A percentile compares a stretch with the other conserved stretches of the same genome.
phyloP scores from a whole-genome alignment of 2,888 invertebrate species.

The Drosophila koepferae region DNA sequence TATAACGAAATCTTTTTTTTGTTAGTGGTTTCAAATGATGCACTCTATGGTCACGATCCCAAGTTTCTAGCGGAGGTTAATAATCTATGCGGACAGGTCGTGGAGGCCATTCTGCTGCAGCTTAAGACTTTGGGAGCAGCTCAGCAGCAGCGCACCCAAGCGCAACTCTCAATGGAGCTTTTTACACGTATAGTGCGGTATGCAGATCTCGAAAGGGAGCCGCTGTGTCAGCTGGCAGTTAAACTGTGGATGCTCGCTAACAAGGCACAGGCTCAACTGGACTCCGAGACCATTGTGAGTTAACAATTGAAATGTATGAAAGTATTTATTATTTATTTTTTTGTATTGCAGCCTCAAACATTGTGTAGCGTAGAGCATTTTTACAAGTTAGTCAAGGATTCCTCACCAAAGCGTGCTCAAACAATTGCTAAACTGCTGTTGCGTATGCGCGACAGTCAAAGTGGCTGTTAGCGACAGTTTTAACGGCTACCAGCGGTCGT shows the following conservation, averaged over 20 bases:
- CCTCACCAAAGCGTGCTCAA: slow-evolving; percentile 62
- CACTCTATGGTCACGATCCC: slow-evolving; percentile 94
- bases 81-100: slow-evolving; percentile 90
- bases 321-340: neutral
- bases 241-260: slow-evolving; percentile 94
- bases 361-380: slow-evolving; percentile 74
- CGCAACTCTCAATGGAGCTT: slow-evolving; percentile 90
- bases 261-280: slow-evolving; percentile 87
- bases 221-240: slow-evolving; percentile 89
- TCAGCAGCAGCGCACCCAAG: slow-evolving; percentile 89
- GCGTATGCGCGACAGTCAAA: slow-evolving; percentile 72
- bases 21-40: slow-evolving; percentile 95
- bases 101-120: slow-evolving; percentile 91
- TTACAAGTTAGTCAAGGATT: slow-evolving; percentile 67
- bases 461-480: neutral
- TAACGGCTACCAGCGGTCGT: neutral
- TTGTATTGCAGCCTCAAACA: slow-evolving; percentile 66
- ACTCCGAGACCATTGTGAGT: slow-evolving; percentile 85
- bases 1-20: neutral
- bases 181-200: slow-evolving; percentile 89
- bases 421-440: slow-evolving; percentile 64
- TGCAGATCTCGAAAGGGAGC: slow-evolving; percentile 88
- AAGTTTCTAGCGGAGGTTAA: slow-evolving; percentile 94
- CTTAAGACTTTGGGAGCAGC: slow-evolving; percentile 89
- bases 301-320: neutral